Conservation (phyloP, 2,797 vertebrate genomes). For the Syngnathus rostellatus region DNA sequence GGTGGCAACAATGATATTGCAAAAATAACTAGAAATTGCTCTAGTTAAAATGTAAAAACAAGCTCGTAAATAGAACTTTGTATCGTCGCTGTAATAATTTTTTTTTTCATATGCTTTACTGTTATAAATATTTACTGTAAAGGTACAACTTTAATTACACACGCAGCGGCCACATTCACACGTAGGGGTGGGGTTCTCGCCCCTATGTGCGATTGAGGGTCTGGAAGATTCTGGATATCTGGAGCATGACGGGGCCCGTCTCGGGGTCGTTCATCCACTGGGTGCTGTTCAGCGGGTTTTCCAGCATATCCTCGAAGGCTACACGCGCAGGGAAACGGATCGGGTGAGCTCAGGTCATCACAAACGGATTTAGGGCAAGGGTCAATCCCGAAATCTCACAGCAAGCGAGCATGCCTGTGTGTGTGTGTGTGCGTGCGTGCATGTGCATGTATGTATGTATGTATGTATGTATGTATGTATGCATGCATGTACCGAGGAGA, state of each 20-base stretch:
- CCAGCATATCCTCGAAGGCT: conserved; percentile 99
- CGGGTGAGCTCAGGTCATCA: neutral
- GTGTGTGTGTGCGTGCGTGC: neutral
- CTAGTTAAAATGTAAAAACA: conserved; percentile 65
- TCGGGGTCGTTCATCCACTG: conserved; percentile 99
- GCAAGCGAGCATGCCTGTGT: neutral
- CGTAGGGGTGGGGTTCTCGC: conserved; percentile 17
- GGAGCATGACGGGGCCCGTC: conserved; percentile 96
- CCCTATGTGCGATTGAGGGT: conserved; percentile 94
- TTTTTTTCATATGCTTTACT: conserved; percentile 62
- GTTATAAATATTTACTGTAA: conserved; percentile 70
- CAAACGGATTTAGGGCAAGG: too few species aligned
- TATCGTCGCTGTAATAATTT: conserved; percentile 47
- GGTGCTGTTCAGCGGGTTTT: conserved; percentile 97
- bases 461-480: neutral
- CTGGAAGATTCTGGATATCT: conserved; percentile 99
- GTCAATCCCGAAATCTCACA: too few species aligned
- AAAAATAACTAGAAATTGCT: conserved; percentile 15
- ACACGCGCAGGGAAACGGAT: conserved; percentile 24
- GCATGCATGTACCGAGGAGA: conserved; percentile 74
- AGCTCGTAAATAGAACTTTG: conserved; percentile 50
- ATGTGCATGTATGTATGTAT: neutral
- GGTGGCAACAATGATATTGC: neutral
- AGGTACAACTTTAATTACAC: conserved; percentile 42
- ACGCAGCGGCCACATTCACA: conserved; percentile 51